Evolutionary conservation across 1,140 invertebrate species (phyloP).

Genomic region (Temnothorax longispinosus): DNA sequence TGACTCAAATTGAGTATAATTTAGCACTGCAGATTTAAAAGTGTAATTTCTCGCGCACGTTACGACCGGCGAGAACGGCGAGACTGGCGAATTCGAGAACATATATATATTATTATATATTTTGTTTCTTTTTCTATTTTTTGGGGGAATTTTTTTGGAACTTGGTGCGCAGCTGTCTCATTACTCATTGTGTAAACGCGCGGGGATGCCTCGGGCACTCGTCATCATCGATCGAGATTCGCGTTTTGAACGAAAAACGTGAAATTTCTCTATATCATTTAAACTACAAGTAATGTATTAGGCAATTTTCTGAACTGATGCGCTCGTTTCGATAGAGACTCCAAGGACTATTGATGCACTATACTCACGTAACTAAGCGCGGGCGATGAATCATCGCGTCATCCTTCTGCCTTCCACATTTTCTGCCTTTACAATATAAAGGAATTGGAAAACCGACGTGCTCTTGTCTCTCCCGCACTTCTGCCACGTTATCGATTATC

Average conservation of each 20-base stretch:
- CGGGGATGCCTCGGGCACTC: not conserved
- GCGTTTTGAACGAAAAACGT: not conserved
- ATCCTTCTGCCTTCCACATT: slow-evolving; percentile 41
- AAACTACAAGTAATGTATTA: slow-evolving; percentile 11
- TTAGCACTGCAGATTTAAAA: no score
- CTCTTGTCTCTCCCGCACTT: not conserved
- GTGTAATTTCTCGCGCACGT: no score
- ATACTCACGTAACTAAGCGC: slow-evolving; percentile 13
- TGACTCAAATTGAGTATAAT: no score
- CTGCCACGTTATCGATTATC: not conserved
- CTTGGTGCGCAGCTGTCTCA: not conserved
- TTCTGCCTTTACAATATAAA: not conserved
- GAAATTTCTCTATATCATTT: not conserved
- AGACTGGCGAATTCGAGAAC: no score
- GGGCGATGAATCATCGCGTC: slow-evolving; percentile 56
- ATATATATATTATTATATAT: not conserved
- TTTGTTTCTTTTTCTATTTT: not conserved
- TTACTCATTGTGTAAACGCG: slow-evolving; percentile 1
- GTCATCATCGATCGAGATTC: not conserved
- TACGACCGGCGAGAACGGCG: no score
- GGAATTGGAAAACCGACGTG: slow-evolving; percentile 17
- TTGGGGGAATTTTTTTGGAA: not conserved
- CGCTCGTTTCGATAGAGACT: slow-evolving; percentile 32
- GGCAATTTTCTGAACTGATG: slow-evolving; percentile 57
- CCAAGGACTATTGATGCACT: slow-evolving; percentile 62